Evolutionary conservation across 2,113 vertebrate species (phyloP).

Genomic region (Opisthocomus hoazin): DNA sequence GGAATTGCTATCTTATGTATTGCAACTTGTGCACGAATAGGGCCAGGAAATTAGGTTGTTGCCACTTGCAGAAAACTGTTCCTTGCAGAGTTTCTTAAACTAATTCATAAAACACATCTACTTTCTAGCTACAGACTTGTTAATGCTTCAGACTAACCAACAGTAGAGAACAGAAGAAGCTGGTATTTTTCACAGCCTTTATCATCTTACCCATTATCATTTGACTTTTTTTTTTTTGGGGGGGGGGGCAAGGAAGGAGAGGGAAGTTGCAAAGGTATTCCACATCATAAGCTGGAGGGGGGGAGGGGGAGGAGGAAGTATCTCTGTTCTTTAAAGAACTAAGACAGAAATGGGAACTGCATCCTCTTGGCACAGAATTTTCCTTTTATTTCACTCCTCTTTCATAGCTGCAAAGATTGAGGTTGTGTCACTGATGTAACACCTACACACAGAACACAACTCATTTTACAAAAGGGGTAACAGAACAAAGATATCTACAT

Average conservation of each 20-base stretch:
- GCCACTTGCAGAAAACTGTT: not conserved
- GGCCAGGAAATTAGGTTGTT: not conserved
- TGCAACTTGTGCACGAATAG: not conserved
- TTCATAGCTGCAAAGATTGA: not conserved
- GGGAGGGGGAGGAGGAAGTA: too few relatives aligned
- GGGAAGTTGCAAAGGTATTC: not conserved
- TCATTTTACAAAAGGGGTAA: not conserved
- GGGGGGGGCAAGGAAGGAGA: accelerated
- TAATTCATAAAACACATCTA: not conserved
- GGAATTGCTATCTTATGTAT: not conserved
- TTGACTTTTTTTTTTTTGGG: not conserved
- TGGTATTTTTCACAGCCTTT: not conserved
- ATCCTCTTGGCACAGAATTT: not conserved
- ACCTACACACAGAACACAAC: not conserved
- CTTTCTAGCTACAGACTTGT: not conserved
- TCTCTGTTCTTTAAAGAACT: not conserved
- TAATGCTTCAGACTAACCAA: not conserved
- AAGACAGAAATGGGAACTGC: not conserved
- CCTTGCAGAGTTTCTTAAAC: not conserved
- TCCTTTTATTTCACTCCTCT: not conserved
- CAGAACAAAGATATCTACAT: not conserved
- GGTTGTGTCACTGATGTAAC: not conserved
- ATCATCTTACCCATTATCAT: not conserved
- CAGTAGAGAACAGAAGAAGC: not conserved
- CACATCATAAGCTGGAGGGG: not conserved